These are phyloP conservation scores for Genyomyrus donnyi DNA, from an alignment of 2,113 vertebrate species.

Conservation along the genomic window DNA sequence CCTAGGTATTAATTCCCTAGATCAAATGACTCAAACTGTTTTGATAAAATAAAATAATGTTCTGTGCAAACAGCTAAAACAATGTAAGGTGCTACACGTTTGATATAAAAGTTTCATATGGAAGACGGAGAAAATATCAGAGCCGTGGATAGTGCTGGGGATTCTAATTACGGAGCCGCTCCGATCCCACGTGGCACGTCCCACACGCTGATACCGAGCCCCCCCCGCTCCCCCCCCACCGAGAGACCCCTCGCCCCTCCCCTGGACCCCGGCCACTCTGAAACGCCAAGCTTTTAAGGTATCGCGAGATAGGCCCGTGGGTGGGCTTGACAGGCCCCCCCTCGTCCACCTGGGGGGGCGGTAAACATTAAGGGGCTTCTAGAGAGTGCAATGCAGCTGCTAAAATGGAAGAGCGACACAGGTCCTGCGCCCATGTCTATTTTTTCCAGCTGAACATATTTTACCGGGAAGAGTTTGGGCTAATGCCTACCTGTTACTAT, in stretches of 20 bases:
- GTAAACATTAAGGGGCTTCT: not conserved
- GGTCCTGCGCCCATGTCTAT: not conserved
- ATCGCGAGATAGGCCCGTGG: not conserved
- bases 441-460: not conserved
- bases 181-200: constrained; percentile 35
- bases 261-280: not conserved
- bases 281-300: not conserved
- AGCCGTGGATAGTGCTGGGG: constrained; percentile 4
- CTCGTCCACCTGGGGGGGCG: not conserved
- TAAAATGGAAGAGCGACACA: not conserved
- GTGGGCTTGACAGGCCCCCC: not conserved
- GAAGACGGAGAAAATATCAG: constrained; percentile 10
- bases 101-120: constrained; percentile 20
- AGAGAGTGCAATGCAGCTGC: not conserved
- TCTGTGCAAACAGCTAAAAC: not conserved
- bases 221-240: not conserved
- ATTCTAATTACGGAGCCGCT: constrained; percentile 53
- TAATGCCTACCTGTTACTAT: not conserved
- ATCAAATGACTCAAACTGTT: not conserved
- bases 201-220: constrained; percentile 36
- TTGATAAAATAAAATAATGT: not conserved
- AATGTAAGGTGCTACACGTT: not conserved
- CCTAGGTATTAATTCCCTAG: not conserved
- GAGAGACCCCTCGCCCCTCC: not conserved
- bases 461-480: not conserved